Evolutionary conservation across 2,888 invertebrate genomes (phyloP), one percentile per base, ranked within the genome.

Genomic region (Heliconius ismenius): DNA sequence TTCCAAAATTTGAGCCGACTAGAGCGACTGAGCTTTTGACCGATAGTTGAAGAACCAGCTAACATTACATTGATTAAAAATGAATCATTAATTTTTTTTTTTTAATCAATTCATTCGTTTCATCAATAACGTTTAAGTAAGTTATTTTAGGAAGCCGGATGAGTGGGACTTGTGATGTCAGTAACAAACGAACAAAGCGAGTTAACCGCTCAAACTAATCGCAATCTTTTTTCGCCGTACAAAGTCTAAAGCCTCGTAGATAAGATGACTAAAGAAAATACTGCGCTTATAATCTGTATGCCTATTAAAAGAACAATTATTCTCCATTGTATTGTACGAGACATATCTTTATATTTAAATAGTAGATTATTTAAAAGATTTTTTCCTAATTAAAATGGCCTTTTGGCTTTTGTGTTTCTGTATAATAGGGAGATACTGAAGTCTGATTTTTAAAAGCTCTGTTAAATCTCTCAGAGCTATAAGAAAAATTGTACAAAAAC

Each of bases 221-320:
- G 68, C 69, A 78, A 78, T 79, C 74, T 77, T 75, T 78, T 28
- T 64, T 74, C 73, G 63, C 62, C 78, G 78, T 78, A 73, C 43
- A 74, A 76, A 79, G 39, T 74, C 78, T 74, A 76, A 77, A 65
- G 73, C 72, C 74, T 60, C 63, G 28, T 39, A 73, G 76, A 79
- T 79, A 80, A 80, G 77, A 76, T 69, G 60, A 62, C 4, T 69
- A 49, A 73, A 72, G 72, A 73, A 76, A 76, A 75, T 10, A 65
- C 75, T 65, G 78, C 36, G 54, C 26, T 49, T 78, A 76, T 76
- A 77, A 76, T 79, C 74, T 21, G 64, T 60, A 67, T 67, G 36
- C 60, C 79, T 81, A 81, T 78, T 82, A 77, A 75, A 75, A 75
- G 77, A 77, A 77, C 72, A 75, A 73, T 78, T 58, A 78, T 39